A percentile compares a stretch with the other conserved stretches of the same genome.
phyloP scores from a whole-genome alignment of 2,888 invertebrate species.

The Epiblema foenella region DNA sequence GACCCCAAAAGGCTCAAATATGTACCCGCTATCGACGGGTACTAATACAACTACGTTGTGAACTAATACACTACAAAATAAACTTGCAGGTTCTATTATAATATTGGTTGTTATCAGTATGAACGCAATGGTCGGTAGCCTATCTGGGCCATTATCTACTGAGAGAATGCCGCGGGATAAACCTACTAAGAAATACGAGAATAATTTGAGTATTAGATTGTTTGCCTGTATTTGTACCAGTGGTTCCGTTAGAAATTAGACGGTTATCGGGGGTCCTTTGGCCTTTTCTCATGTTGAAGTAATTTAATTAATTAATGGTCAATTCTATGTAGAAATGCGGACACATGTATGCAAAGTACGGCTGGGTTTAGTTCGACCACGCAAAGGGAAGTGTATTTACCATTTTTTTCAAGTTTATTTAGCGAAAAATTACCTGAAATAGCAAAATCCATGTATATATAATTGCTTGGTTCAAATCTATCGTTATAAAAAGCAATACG shows the following conservation, averaged over 20 bases:
- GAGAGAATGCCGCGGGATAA: constrained; percentile 39
- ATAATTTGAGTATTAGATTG: constrained; percentile 36
- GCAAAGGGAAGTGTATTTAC: too few species aligned
- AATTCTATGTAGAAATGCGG: neutral
- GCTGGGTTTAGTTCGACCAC: neutral
- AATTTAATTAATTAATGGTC: constrained; percentile 13
- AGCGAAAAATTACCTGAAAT: too few species aligned
- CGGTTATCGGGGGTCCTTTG: constrained; percentile 21
- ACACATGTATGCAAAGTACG: neutral
- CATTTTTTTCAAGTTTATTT: too few species aligned
- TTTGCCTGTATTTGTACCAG: constrained; percentile 31
- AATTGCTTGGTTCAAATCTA: neutral
- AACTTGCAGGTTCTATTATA: constrained; percentile 33
- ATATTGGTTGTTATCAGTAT: constrained; percentile 37
- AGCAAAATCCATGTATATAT: too few species aligned
- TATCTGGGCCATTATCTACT: constrained; percentile 41
- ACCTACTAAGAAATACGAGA: constrained; percentile 32
- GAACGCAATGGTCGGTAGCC: constrained; percentile 44
- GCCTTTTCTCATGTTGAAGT: neutral
- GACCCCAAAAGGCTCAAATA: too few species aligned
- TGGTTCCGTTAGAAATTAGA: constrained; percentile 35
- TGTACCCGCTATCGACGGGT: too few species aligned
- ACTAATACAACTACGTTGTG: too few species aligned
- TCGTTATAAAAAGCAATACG: too few species aligned
- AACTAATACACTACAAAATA: constrained; percentile 20